A percentile compares a stretch with the other conserved stretches of the same genome.
These are phyloP conservation scores for Notolepis coatsorum DNA, from an alignment of 2,797 vertebrate genomes.

Conservation along the genomic window DNA sequence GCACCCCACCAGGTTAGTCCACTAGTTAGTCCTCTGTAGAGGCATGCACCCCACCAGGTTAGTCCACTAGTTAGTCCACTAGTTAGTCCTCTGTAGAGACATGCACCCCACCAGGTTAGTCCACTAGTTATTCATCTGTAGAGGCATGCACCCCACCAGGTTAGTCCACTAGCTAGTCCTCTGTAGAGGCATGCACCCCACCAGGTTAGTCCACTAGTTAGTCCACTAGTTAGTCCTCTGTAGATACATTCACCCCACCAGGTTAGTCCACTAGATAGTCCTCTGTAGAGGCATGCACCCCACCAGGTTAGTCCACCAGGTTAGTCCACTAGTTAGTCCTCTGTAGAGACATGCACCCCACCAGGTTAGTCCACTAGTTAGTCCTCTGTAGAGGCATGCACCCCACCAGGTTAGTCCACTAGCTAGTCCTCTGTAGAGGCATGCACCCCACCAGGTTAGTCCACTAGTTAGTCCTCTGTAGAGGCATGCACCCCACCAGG, in stretches of 20 bases:
- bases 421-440: conserved; percentile 92
- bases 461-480: conserved; percentile 89
- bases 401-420: conserved; percentile 98
- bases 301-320: too few relatives aligned
- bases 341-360: conserved; percentile 92
- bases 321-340: too few relatives aligned
- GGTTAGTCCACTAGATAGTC: too few relatives aligned
- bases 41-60: conserved; percentile 96
- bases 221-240: conserved; percentile 89
- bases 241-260: conserved; percentile 94
- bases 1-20: conserved; percentile 98
- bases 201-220: too few relatives aligned
- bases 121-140: conserved; percentile 89
- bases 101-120: conserved; percentile 97
- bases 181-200: conserved; percentile 92
- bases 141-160: conserved; percentile 96
- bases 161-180: too few relatives aligned
- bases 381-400: conserved; percentile 91
- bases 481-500: conserved; percentile 96
- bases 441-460: conserved; percentile 97
- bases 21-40: conserved; percentile 91
- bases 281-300: conserved; percentile 92
- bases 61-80: too few relatives aligned
- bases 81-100: conserved; percentile 91
- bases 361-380: too few relatives aligned